Evolutionary conservation across 1,140 invertebrate genomes (phyloP), one percentile per base, ranked within the genome.

Genomic region (Theocolax elegans): DNA sequence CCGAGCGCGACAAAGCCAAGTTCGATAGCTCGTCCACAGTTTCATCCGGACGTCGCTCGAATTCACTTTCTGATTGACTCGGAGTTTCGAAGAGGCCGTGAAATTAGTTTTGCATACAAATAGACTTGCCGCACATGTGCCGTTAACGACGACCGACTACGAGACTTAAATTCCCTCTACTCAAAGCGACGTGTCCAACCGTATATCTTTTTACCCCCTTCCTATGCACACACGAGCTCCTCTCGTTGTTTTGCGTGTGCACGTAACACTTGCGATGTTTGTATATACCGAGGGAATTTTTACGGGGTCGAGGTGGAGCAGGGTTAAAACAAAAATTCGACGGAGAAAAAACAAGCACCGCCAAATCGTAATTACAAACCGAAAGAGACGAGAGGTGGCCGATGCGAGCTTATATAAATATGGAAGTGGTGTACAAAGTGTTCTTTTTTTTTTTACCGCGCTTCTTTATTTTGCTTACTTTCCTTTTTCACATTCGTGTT

Each of bases 61-160:
- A 56, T 38, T 38, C 29, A 38, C 58, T 60, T 60, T 48, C 42
- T 49, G 44, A 63, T 49, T 46, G 42, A 31, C 44, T 48, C 17
- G 19, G 17, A 15, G 51, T 2, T n/a, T 13, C 4, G 51, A n/a
- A 23, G 19, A 23, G 46, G 2, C 46, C 10, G 23, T 4, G 13
- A 63, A 63, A 63, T 63, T 31, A 63, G 59, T 63, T 63, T 63
- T 63, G 59, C 59, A 63, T 63, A 63, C 44, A 63, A 63, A 63
- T 63, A 49, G 44, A 17, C 23, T 53, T 3, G 59, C 49, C 31
- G 35, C 29, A 40, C 13, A 64, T 64, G 29, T 40, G 44, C 38
- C 21, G 29, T 38, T 38, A 56, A 56, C 29, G n/a, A 38, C 13
- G 51, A 27, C n/a, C 21, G 46, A 8, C 46, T 9, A 25, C 51